A percentile compares a stretch with the other conserved stretches of the same genome.
These are phyloP conservation scores for Caenorhabditis uteleia DNA, from an alignment of 2,888 invertebrate genomes.

Conservation along the genomic window DNA sequence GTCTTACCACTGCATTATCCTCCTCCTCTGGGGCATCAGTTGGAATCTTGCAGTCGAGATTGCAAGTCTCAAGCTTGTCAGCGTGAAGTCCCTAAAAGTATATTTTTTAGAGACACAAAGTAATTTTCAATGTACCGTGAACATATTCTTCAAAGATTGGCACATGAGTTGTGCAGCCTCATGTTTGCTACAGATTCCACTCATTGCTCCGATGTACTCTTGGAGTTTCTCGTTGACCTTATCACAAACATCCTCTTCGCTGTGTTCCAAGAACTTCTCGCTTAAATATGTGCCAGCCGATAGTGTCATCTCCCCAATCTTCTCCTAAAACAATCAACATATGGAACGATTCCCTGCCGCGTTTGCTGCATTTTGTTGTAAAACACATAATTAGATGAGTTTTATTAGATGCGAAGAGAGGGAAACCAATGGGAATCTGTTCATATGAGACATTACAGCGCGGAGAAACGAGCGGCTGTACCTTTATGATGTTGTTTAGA, in stretches of 20 bases:
- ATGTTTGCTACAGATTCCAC: slow-evolving; percentile 59
- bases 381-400: neutral
- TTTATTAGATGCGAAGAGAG: neutral
- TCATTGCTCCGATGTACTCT: slow-evolving; percentile 64
- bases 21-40: slow-evolving; percentile 7
- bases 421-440: neutral
- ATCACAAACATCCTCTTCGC: slow-evolving; percentile 61
- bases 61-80: slow-evolving; percentile 60
- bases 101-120: neutral
- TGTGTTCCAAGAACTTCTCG: slow-evolving; percentile 65
- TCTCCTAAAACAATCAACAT: slow-evolving; percentile 53
- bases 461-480: too few species aligned
- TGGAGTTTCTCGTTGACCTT: slow-evolving; percentile 60
- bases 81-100: slow-evolving; percentile 63
- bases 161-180: slow-evolving; percentile 68
- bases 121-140: slow-evolving; percentile 47
- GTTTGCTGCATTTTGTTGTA: too few species aligned
- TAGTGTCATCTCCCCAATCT: slow-evolving; percentile 68
- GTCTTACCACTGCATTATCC: slow-evolving; percentile 7
- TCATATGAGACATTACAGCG: neutral
- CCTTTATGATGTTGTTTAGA: too few species aligned
- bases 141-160: slow-evolving; percentile 63
- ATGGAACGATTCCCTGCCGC: too few species aligned
- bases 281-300: slow-evolving; percentile 68
- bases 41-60: slow-evolving; percentile 57